Conservation (phyloP, 2,797 vertebrate genomes). For the Sebastes trivittatus region DNA sequence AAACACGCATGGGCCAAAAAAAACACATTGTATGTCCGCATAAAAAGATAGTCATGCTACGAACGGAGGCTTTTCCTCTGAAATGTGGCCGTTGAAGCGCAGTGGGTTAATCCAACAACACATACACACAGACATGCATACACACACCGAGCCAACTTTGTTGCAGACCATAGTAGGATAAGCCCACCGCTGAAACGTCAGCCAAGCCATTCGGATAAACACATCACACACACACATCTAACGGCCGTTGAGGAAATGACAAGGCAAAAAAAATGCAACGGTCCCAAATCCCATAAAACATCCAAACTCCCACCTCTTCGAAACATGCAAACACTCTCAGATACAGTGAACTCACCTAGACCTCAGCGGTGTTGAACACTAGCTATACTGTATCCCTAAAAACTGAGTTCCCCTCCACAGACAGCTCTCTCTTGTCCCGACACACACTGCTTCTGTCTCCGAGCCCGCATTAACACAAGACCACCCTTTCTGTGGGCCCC, state of each 20-base stretch:
- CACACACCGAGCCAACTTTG: not conserved
- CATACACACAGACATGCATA: slow-evolving; percentile 25
- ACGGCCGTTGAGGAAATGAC: slow-evolving; percentile 40
- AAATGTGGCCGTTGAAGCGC: slow-evolving; percentile 27
- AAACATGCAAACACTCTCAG: slow-evolving; percentile 12
- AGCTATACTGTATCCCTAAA: slow-evolving; percentile 53
- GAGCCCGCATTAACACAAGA: slow-evolving; percentile 55
- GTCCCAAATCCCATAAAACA: slow-evolving; percentile 9
- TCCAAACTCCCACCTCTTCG: not conserved
- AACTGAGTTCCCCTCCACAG: slow-evolving; percentile 23
- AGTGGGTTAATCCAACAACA: slow-evolving; percentile 34
- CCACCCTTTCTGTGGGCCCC: slow-evolving; percentile 75
- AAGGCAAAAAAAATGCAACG: slow-evolving; percentile 15
- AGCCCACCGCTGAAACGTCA: slow-evolving; percentile 27
- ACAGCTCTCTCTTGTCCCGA: slow-evolving; percentile 49
- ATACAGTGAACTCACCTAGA: slow-evolving; percentile 45
- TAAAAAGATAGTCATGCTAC: not conserved
- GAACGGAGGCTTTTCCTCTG: slow-evolving; percentile 11
- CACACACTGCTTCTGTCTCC: slow-evolving; percentile 52
- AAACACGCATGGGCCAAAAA: slow-evolving; percentile 38
- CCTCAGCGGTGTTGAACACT: slow-evolving; percentile 45
- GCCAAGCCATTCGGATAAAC: slow-evolving; percentile 49
- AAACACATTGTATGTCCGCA: not conserved
- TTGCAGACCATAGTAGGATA: slow-evolving; percentile 47
- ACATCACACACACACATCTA: slow-evolving; percentile 16